Evolutionary conservation across 2,888 invertebrate genomes (phyloP).

Genomic region (Caenorhabditis sp.): DNA sequence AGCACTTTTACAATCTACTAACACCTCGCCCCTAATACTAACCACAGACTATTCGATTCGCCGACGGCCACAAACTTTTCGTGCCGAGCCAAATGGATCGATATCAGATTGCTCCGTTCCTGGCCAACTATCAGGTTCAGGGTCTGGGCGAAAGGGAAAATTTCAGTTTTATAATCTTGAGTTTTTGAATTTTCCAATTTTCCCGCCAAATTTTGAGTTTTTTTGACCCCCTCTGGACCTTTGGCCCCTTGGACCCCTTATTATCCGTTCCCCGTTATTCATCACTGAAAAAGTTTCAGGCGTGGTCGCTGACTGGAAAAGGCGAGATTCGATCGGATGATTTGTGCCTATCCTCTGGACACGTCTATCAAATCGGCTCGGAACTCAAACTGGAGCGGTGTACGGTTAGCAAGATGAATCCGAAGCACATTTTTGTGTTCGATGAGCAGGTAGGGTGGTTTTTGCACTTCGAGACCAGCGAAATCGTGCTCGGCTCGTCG

Average conservation of each 20-base stretch:
- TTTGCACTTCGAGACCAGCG: not conserved
- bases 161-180: not conserved
- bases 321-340: conserved; percentile 83
- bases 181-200: not conserved
- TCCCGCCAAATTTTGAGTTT: not conserved
- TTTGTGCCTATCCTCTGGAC: conserved; percentile 78
- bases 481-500: not conserved
- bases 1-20: not conserved
- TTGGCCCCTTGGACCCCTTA: not conserved
- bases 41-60: conserved; percentile 58
- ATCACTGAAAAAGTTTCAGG: conserved; percentile 68
- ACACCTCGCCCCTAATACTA: too few species aligned
- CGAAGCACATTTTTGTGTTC: conserved; percentile 77
- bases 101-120: conserved; percentile 48
- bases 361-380: conserved; percentile 60
- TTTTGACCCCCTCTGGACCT: not conserved
- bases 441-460: conserved; percentile 55
- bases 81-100: conserved; percentile 25
- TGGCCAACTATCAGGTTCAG: conserved; percentile 48
- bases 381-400: conserved; percentile 76
- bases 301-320: conserved; percentile 80
- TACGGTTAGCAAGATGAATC: conserved; percentile 68
- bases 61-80: conserved; percentile 41
- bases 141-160: not conserved
- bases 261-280: not conserved